These are phyloP conservation scores for Microcebus ravelobensis DNA, from an alignment of 2,113 vertebrate genomes.

Conservation along the genomic window DNA sequence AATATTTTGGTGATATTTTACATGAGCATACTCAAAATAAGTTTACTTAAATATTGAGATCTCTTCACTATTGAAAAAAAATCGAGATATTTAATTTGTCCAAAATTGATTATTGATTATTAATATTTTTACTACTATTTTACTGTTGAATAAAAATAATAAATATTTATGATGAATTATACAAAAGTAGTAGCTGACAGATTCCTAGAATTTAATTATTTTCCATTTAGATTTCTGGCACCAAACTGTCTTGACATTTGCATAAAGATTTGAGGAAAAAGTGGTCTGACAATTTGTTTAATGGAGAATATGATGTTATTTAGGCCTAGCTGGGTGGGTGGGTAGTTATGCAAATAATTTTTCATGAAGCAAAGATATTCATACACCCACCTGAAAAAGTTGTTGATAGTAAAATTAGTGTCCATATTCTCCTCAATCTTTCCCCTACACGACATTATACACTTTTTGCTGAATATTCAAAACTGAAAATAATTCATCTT, in stretches of 20 bases:
- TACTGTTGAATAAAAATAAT: not conserved
- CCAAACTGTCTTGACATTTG: constrained; percentile 25
- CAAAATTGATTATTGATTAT: not conserved
- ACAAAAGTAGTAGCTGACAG: not conserved
- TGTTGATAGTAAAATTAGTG: constrained; percentile 30
- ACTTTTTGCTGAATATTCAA: constrained; percentile 49
- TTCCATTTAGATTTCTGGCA: constrained; percentile 21
- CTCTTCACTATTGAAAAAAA: not conserved
- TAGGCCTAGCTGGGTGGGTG: not conserved
- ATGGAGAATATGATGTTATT: constrained; percentile 9
- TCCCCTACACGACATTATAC: not conserved
- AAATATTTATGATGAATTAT: not conserved
- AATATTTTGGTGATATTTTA: constrained; percentile 24
- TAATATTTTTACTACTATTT: constrained; percentile 23
- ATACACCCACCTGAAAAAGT: not conserved
- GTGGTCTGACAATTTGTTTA: not conserved
- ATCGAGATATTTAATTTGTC: not conserved
- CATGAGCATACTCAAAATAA: not conserved
- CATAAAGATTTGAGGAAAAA: constrained; percentile 37
- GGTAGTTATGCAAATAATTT: constrained; percentile 22
- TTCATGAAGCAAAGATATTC: not conserved
- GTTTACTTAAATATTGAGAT: constrained; percentile 37
- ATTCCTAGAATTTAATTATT: not conserved
- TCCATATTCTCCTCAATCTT: not conserved
- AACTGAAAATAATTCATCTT: constrained; percentile 21